Evolutionary conservation across 1,140 invertebrate genomes (phyloP).

Genomic region (Procambarus clarkii): DNA sequence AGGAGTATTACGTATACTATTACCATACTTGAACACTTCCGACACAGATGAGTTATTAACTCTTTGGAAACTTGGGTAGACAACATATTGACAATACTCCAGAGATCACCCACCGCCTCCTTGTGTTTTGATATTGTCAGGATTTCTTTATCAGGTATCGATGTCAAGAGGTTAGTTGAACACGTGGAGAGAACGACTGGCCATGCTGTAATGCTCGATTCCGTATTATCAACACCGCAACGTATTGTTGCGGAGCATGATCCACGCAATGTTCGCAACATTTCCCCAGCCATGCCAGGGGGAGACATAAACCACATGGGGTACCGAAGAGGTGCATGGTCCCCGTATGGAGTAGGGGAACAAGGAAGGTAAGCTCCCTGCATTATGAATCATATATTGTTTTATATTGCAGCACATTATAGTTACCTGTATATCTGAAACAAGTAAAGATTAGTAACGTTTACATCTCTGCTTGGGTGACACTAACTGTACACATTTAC

Average conservation of each 20-base stretch:
- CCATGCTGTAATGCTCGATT: conserved; percentile 38
- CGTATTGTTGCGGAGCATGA: conserved; percentile 23
- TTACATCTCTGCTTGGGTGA: too few species aligned
- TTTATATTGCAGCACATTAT: too few species aligned
- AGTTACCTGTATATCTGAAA: too few species aligned
- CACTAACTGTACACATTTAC: too few species aligned
- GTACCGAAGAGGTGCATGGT: conserved; percentile 44
- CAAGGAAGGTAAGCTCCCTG: conserved; percentile 25
- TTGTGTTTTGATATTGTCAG: too few species aligned
- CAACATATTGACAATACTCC: too few species aligned
- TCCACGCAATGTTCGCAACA: conserved; percentile 23
- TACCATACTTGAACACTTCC: too few species aligned
- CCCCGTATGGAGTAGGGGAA: conserved; percentile 29
- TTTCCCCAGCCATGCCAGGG: conserved; percentile 28
- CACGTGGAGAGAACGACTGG: neutral
- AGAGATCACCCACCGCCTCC: too few species aligned
- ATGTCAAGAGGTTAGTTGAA: neutral
- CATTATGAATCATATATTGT: neutral
- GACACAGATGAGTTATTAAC: too few species aligned
- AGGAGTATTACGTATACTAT: too few species aligned
- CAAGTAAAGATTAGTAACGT: too few species aligned
- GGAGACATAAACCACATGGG: conserved; percentile 46
- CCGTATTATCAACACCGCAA: neutral
- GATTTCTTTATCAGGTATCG: neutral
- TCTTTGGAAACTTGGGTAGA: too few species aligned